Evolutionary conservation across 2,113 vertebrate genomes (phyloP).

Genomic region (Anhinga anhinga): DNA sequence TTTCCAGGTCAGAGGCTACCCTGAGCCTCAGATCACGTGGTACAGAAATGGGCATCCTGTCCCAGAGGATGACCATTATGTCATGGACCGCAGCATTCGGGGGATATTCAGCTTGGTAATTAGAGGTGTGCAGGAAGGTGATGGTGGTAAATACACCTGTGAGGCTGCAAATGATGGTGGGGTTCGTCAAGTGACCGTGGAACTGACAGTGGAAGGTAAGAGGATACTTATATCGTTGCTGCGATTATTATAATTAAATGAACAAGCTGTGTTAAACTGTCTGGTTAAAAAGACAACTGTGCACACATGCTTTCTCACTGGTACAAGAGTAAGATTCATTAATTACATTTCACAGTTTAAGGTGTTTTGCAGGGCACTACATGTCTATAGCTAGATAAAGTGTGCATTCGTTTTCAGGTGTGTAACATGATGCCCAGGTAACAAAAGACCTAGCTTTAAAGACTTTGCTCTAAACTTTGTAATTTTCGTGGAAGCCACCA

Average conservation of each 20-base stretch:
- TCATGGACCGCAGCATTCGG: conserved; percentile 71
- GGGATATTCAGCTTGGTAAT: conserved; percentile 87
- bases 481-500: background rate
- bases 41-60: conserved; percentile 82
- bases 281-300: background rate
- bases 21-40: conserved; percentile 89
- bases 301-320: background rate
- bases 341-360: background rate
- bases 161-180: conserved; percentile 85
- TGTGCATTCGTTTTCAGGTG: background rate
- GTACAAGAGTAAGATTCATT: background rate
- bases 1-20: conserved; percentile 85
- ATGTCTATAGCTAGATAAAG: background rate
- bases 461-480: background rate
- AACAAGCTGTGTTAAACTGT: background rate
- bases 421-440: background rate
- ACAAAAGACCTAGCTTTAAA: background rate
- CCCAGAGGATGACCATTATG: conserved; percentile 71
- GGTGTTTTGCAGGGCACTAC: background rate
- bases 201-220: conserved; percentile 88
- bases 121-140: conserved; percentile 73
- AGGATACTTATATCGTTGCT: background rate
- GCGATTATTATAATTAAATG: background rate
- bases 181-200: conserved; percentile 86
- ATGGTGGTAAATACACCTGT: conserved; percentile 88